phyloP scores from a whole-genome alignment of 2,888 invertebrate species.

The Brenthis daphne region DNA sequence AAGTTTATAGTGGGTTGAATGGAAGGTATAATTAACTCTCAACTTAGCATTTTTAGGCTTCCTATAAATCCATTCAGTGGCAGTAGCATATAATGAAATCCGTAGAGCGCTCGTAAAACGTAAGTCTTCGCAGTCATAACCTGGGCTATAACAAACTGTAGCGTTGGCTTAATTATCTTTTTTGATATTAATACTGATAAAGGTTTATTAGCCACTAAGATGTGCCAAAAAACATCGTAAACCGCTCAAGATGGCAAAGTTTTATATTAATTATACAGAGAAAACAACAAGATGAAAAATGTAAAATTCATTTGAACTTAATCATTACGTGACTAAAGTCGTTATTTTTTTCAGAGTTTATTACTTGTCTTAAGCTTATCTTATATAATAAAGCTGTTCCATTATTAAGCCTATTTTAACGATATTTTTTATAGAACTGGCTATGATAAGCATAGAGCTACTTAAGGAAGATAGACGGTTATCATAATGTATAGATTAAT shows the following conservation, averaged over 20 bases:
- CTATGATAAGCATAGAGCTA: too few relatives aligned
- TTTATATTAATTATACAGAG: constrained; percentile 32
- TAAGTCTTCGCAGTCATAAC: constrained; percentile 37
- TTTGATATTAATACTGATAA: constrained; percentile 50
- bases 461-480: too few relatives aligned
- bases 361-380: constrained; percentile 1
- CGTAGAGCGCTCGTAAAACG: constrained; percentile 44
- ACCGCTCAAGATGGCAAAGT: constrained; percentile 32
- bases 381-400: neutral
- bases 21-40: constrained; percentile 21
- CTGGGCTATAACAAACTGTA: constrained; percentile 33
- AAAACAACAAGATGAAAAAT: constrained; percentile 11
- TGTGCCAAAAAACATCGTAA: constrained; percentile 35
- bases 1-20: constrained; percentile 23
- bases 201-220: constrained; percentile 43
- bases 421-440: neutral
- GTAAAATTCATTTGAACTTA: constrained; percentile 11
- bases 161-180: constrained; percentile 48
- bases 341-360: neutral
- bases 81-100: constrained; percentile 46
- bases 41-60: constrained; percentile 30
- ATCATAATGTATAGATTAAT: too few relatives aligned
- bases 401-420: neutral
- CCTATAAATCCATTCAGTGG: constrained; percentile 28
- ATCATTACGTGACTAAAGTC: constrained; percentile 1